Evolutionary conservation across 2,797 vertebrate genomes (phyloP).

Genomic region (Ambastaia sidthimunki): DNA sequence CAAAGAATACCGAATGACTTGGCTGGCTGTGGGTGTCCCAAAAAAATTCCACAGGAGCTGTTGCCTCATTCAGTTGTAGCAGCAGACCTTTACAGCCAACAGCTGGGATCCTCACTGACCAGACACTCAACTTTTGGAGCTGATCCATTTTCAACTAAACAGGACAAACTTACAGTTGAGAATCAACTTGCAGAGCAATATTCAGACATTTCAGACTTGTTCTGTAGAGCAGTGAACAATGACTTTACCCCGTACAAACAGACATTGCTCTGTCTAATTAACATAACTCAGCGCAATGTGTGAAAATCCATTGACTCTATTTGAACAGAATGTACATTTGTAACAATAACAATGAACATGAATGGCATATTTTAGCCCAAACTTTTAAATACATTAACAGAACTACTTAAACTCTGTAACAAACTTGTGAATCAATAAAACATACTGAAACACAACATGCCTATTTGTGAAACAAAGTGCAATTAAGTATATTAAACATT

Average conservation of each 20-base stretch:
- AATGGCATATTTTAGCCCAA: neutral
- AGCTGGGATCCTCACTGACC: conserved; percentile 42
- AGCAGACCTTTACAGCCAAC: conserved; percentile 31
- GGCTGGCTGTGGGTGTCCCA: conserved; percentile 24
- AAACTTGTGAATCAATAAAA: too few relatives aligned
- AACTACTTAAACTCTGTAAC: too few relatives aligned
- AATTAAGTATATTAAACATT: too few relatives aligned
- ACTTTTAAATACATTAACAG: too few relatives aligned
- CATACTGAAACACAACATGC: too few relatives aligned
- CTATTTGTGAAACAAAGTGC: neutral
- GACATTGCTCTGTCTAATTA: conserved; percentile 17
- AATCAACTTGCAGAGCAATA: conserved; percentile 35
- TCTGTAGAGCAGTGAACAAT: conserved; percentile 34
- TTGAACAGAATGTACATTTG: too few relatives aligned
- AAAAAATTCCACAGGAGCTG: conserved; percentile 34
- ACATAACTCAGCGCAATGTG: neutral
- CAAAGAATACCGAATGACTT: conserved; percentile 42
- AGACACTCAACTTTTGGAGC: conserved; percentile 36
- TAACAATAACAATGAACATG: too few relatives aligned
- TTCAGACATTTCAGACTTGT: conserved; percentile 34
- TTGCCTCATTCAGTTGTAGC: conserved; percentile 33
- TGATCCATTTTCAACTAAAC: conserved; percentile 44
- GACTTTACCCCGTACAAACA: conserved; percentile 35
- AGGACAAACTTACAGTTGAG: conserved; percentile 32
- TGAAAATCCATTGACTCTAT: too few relatives aligned